Base-by-base conservation (phyloP, 2,113 vertebrate species). In the Oncorhynchus clarkii region DNA sequence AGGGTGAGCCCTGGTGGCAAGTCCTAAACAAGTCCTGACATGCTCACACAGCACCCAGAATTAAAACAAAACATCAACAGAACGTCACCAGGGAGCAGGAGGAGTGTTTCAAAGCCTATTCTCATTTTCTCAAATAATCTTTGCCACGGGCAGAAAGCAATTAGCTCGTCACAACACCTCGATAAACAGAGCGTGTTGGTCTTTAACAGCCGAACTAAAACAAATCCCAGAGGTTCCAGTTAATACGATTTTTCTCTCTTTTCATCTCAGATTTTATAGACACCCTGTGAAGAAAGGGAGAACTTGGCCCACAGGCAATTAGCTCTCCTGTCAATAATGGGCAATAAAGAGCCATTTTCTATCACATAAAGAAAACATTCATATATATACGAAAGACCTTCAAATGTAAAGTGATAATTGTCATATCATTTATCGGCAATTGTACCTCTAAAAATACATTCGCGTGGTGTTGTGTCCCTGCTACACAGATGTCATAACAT, bases 111-210 rank as follows among this genome's bases (percentile, higher is more conserved):
- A 8, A 45, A 45, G 8, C 39, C 39, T 39, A 7, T 51, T 51
- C 48, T 12, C 49, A 51, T 51, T 16, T 18, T 54, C 12, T 54
- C 3, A 16, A 54, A 54, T 16, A 1, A 16, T 54, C 49, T 5
- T 13, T 99, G 96, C 78, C 4, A 54, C 16, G 12, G 49, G 49
- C 16, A 54, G 49, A 54, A 54, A 54, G 51, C 3, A 54, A 18
- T 16, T 18, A 54, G 16, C 51, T 18, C 18, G 18, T 31, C 6
- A 67, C 48, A 74, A 51, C n/a, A 29, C 34, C 24, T 12, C 12
- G 62, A 78, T 22, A 49, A 73, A 70, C 2, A 18, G 27, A 57
- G 22, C 49, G 24, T 9, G 34, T 2, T n/a, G 22, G 20, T 45
- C 59, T 73, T 75, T 64, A n/a, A 13, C 26, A 54, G 73, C 39